Evolutionary conservation across 2,113 vertebrate species (phyloP).

Genomic region (Vicugna pacos): DNA sequence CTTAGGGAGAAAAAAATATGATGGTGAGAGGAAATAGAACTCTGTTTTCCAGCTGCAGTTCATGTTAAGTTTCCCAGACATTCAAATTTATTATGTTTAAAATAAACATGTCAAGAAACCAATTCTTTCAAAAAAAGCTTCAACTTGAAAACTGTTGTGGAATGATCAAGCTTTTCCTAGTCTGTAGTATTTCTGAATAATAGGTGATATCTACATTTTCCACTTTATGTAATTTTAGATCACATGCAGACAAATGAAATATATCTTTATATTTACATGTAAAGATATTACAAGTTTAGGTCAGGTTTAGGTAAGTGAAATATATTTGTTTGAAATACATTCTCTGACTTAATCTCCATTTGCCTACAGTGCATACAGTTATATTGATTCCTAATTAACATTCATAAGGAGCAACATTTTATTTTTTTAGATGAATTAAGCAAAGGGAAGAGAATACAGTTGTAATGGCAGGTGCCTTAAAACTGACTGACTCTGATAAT

Average conservation of each 20-base stretch:
- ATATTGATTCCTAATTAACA: slow-evolving; percentile 67
- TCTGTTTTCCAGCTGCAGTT: slow-evolving; percentile 65
- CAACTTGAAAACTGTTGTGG: slow-evolving; percentile 66
- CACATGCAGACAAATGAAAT: background rate
- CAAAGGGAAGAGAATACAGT: slow-evolving; percentile 69
- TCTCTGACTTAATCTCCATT: slow-evolving; percentile 52
- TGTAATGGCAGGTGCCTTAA: slow-evolving; percentile 57
- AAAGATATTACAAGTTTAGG: background rate
- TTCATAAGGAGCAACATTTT: slow-evolving; percentile 61
- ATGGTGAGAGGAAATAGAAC: background rate
- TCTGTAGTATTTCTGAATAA: slow-evolving; percentile 44
- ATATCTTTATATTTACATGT: slow-evolving; percentile 3
- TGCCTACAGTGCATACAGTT: slow-evolving; percentile 57
- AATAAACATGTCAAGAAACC: slow-evolving; percentile 84
- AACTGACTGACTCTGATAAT: slow-evolving; percentile 63
- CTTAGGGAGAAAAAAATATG: slow-evolving; percentile 59
- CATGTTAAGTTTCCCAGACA: slow-evolving; percentile 78
- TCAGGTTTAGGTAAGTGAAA: slow-evolving; percentile 39
- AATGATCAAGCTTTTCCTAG: slow-evolving; percentile 60
- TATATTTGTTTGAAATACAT: slow-evolving; percentile 54
- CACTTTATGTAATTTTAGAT: slow-evolving; percentile 68
- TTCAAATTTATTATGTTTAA: slow-evolving; percentile 86
- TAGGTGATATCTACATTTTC: slow-evolving; percentile 29
- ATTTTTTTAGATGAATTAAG: slow-evolving; percentile 73
- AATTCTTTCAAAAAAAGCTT: slow-evolving; percentile 67